Percentiles rank a stretch among this genome's conserved stretches.
These are phyloP conservation scores for Phymastichus coffea DNA, from an alignment of 1,140 invertebrate genomes.

Conservation along the genomic window DNA sequence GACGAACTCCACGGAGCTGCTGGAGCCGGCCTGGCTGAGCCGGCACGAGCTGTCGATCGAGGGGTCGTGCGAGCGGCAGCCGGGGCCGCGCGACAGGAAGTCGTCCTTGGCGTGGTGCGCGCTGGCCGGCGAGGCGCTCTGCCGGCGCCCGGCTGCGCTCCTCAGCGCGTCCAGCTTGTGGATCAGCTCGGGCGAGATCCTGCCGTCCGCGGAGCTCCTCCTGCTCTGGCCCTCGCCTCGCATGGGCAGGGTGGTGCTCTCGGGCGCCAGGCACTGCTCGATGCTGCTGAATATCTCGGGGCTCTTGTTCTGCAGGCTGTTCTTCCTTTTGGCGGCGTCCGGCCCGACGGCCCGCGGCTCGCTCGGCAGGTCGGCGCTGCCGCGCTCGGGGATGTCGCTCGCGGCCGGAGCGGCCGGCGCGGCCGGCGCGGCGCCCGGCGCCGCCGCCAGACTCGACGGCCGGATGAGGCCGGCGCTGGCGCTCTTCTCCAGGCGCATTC, in stretches of 20 bases:
- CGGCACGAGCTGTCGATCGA: background rate
- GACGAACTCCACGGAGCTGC: constrained; percentile 46
- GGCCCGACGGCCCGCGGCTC: background rate
- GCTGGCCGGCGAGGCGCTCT: background rate
- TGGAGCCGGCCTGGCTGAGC: background rate
- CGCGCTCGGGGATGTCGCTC: constrained; percentile 22
- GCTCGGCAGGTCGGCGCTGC: background rate
- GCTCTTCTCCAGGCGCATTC: constrained; percentile 45
- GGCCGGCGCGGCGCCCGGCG: constrained; percentile 42
- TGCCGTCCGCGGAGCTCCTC: background rate
- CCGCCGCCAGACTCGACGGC: constrained; percentile 17
- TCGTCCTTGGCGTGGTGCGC: constrained; percentile 33
- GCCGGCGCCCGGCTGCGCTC: constrained; percentile 1
- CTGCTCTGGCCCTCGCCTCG: background rate
- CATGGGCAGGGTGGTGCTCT: constrained; percentile 2
- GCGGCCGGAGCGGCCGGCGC: background rate
- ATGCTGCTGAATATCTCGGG: constrained; percentile 17
- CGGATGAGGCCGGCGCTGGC: constrained; percentile 43
- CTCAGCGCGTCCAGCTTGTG: constrained; percentile 34
- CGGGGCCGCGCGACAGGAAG: constrained; percentile 37
- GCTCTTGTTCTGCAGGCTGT: constrained; percentile 14
- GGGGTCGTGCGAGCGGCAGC: constrained; percentile 27
- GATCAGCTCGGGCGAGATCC: constrained; percentile 30
- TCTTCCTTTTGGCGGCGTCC: background rate
- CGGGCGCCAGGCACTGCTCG: constrained; percentile 1